Evolutionary conservation across 2,888 invertebrate genomes (phyloP), one percentile per base, ranked within the genome.

Genomic region (Agriopis aurantiaria): DNA sequence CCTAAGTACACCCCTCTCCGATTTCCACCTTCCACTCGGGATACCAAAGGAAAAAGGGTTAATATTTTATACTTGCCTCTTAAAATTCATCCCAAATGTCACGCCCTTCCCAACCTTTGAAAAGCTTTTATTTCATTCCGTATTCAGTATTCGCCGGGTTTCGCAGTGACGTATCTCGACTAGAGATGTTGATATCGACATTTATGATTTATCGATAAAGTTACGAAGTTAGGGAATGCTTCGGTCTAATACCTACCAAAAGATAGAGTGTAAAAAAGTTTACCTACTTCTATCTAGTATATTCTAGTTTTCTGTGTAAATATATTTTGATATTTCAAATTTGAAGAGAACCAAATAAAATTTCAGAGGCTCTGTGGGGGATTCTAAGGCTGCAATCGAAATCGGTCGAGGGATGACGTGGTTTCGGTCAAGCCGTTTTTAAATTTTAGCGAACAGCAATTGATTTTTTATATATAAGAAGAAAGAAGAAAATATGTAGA

Each of bases 31-130:
- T 40, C 56, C 57, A 14, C 63, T 66, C 68, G 66, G 67, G 58
- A 68, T 68, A 68, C 69, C 65, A 66, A 68, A 68, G 68, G 72
- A 73, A 70, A 64, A 75, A 73, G 76, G 76, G 78, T 76, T 76
- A 78, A 79, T 79, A 77, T 78, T 78, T 78, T 78, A 76, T 77
- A 73, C 73, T 67, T 63, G 49, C 23, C 67, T 70, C 72, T 76
- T 75, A 73, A 78, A 79, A 77, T 76, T 78, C 79, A 79, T 75
- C 73, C 72, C 65, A 69, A 72, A 74, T 75, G 73, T 73, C 69
- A 46, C 63, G 64, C 65, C 71, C 58, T 51, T 65, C 61, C 65
- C 68, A 68, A 48, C 69, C 72, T 68, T 65, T 68, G 71, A 55
- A 66, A 71, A 49, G 71, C 71, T 73, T 72, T 73, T 71, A 66